Evolutionary conservation across 2,113 vertebrate genomes (phyloP).

Genomic region (Myrmophylax atrothorax): DNA sequence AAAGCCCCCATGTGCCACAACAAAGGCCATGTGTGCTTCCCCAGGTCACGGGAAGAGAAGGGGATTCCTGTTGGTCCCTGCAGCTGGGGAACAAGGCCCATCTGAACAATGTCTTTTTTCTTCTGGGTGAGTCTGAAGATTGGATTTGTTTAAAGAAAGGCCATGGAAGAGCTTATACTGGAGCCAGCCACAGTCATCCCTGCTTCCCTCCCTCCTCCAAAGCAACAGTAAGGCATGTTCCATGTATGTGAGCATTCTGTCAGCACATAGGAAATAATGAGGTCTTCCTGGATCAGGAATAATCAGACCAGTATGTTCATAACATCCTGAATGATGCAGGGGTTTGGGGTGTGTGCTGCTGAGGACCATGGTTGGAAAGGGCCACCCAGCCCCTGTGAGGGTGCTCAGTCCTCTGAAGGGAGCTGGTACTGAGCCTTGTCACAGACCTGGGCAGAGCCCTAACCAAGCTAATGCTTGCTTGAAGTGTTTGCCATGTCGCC

Average conservation of each 20-base stretch:
- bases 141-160: not conserved
- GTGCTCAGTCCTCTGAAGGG: not conserved
- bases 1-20: fast-evolving
- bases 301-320: not conserved
- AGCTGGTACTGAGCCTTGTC: not conserved
- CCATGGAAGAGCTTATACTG: not conserved
- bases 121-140: not conserved
- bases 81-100: fast-evolving
- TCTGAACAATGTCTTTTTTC: not conserved
- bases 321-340: not conserved
- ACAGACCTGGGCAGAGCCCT: not conserved
- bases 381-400: not conserved
- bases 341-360: not conserved
- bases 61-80: not conserved
- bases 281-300: not conserved
- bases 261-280: not conserved
- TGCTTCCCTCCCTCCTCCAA: not conserved
- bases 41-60: not conserved
- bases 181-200: not conserved
- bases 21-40: not conserved
- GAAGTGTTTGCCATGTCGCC: not conserved
- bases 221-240: not conserved
- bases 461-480: not conserved
- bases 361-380: fast-evolving
- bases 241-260: fast-evolving